A percentile compares a stretch with the other conserved stretches of the same genome.
These are phyloP conservation scores for Nycteola revayana DNA, from an alignment of 2,888 invertebrate species.

Conservation along the genomic window DNA sequence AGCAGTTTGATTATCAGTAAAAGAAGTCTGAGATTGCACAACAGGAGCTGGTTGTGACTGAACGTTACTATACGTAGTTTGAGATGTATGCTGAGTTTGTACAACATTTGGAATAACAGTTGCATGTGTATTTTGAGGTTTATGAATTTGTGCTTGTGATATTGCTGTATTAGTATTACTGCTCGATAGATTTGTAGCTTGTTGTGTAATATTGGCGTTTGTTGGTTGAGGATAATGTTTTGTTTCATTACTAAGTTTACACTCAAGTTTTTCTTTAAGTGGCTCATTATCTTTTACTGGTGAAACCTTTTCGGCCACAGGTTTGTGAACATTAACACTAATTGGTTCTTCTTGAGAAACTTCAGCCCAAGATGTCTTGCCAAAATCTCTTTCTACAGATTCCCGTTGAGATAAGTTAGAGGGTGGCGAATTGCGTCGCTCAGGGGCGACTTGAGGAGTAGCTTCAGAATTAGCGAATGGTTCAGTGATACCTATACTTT, in stretches of 20 bases:
- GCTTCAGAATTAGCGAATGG: conserved; percentile 54
- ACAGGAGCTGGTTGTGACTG: conserved; percentile 26
- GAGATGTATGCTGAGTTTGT: conserved; percentile 44
- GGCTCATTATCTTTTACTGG: conserved; percentile 44
- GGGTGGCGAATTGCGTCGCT: conserved; percentile 70
- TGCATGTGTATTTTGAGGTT: conserved; percentile 37
- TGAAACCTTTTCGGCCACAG: conserved; percentile 43
- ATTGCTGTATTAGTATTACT: conserved; percentile 27
- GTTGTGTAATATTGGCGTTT: conserved; percentile 18
- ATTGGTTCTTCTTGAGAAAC: conserved; percentile 63
- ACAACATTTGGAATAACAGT: conserved; percentile 39
- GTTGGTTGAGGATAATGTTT: conserved; percentile 32
- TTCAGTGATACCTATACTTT: conserved; percentile 65
- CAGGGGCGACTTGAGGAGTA: conserved; percentile 67
- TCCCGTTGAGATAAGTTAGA: conserved; percentile 67
- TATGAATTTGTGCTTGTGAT: conserved; percentile 43
- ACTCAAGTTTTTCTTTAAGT: conserved; percentile 37
- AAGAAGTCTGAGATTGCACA: conserved; percentile 42
- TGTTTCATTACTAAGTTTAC: conserved; percentile 38
- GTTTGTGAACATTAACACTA: conserved; percentile 37
- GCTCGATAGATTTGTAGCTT: conserved; percentile 26
- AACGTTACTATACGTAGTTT: conserved; percentile 31
- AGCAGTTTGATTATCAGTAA: conserved; percentile 43
- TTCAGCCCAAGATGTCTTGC: conserved; percentile 76
- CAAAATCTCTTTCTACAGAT: conserved; percentile 69